Conservation (phyloP, 23 tunicate genomes). For the Clavelina lepadiformis region DNA sequence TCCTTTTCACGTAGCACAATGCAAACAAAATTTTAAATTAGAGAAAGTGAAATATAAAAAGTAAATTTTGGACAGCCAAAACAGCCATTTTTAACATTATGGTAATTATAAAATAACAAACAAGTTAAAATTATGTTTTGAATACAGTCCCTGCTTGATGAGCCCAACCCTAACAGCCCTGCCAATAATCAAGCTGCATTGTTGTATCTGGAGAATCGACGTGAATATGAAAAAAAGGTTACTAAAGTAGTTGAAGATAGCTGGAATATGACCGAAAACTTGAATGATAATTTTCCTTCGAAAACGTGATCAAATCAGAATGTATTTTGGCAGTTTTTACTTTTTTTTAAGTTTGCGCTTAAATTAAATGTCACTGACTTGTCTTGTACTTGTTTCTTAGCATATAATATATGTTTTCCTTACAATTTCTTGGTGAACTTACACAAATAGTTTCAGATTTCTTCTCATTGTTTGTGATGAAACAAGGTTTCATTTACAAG, state of each 20-base stretch:
- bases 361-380: too few species aligned
- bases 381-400: too few species aligned
- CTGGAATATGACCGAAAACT: too few species aligned
- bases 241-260: constrained; percentile 85
- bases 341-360: too few species aligned
- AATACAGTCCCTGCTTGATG: constrained; percentile 90
- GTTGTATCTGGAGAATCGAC: constrained; percentile 85
- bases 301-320: too few species aligned
- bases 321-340: too few species aligned
- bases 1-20: neutral
- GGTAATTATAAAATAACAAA: neutral
- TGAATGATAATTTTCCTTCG: too few species aligned
- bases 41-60: neutral
- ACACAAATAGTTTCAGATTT: too few species aligned
- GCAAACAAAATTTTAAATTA: neutral
- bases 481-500: too few species aligned
- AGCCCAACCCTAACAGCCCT: constrained; percentile 98
- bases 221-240: constrained; percentile 93
- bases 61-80: neutral
- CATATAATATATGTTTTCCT: too few species aligned
- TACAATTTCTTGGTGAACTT: too few species aligned
- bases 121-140: neutral
- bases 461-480: too few species aligned
- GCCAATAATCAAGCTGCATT: constrained; percentile 98
- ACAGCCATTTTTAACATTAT: neutral